Evolutionary conservation across 2,797 vertebrate genomes (phyloP).

Genomic region (Hyperoplus immaculatus): DNA sequence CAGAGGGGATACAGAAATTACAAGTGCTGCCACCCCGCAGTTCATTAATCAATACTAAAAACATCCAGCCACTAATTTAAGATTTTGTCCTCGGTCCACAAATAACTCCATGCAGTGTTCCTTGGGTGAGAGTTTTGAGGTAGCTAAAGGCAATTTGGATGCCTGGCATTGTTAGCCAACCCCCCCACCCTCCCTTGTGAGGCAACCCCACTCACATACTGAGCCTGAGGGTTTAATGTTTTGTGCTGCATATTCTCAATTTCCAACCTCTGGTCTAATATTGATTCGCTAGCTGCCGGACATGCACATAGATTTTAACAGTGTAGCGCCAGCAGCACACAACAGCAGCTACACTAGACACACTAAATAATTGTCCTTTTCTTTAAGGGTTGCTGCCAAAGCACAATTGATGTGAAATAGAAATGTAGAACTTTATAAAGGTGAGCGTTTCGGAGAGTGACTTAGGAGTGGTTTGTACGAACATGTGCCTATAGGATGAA

Average conservation of each 20-base stretch:
- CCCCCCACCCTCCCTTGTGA: conserved; percentile 21
- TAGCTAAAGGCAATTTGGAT: conserved; percentile 31
- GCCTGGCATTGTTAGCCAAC: conserved; percentile 39
- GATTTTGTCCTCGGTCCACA: conserved; percentile 38
- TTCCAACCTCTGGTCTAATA: conserved; percentile 62
- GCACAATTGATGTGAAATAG: conserved; percentile 14
- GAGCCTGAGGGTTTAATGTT: conserved; percentile 46
- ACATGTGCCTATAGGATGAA: conserved; percentile 10
- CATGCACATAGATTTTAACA: conserved; percentile 61
- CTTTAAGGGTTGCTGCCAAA: not conserved
- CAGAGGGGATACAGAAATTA: conserved; percentile 55
- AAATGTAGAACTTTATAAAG: conserved; percentile 8
- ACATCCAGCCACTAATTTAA: conserved; percentile 53
- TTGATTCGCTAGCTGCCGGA: conserved; percentile 66
- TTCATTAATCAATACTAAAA: conserved; percentile 70
- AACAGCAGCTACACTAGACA: conserved; percentile 41
- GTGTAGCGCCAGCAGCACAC: conserved; percentile 22
- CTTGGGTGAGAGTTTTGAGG: conserved; percentile 14
- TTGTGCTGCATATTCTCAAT: conserved; percentile 63
- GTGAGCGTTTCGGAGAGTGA: conserved; percentile 17
- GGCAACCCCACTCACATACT: conserved; percentile 34
- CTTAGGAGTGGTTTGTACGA: conserved; percentile 10
- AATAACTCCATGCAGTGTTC: conserved; percentile 43
- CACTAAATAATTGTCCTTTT: conserved; percentile 32
- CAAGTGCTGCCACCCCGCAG: conserved; percentile 46